Evolutionary conservation across 2,113 vertebrate species (phyloP).

Genomic region (Manacus vitellinus): DNA sequence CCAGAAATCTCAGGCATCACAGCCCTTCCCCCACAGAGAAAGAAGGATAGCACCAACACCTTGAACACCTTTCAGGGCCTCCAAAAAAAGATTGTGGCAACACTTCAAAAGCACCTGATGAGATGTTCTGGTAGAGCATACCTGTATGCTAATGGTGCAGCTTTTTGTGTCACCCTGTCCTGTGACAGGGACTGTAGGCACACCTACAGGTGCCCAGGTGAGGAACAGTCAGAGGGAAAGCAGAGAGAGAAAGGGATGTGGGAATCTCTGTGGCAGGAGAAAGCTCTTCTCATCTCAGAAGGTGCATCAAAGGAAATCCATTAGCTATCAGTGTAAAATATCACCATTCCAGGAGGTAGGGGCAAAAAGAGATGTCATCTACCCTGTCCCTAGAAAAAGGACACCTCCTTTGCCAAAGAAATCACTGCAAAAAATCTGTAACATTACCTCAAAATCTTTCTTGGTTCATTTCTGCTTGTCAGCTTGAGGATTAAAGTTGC

Average conservation of each 20-base stretch:
- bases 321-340: not conserved
- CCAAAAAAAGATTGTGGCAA: not conserved
- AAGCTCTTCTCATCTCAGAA: not conserved
- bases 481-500: constrained; percentile 76
- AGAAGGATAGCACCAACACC: not conserved
- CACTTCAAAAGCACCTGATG: not conserved
- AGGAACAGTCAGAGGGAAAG: not conserved
- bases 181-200: not conserved
- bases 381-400: not conserved
- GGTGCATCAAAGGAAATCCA: not conserved
- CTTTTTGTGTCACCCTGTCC: not conserved
- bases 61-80: not conserved
- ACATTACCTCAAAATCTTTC: constrained; percentile 79
- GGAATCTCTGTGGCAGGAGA: not conserved
- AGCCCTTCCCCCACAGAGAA: not conserved
- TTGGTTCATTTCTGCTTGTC: not conserved
- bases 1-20: not conserved
- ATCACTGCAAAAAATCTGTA: not conserved
- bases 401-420: not conserved
- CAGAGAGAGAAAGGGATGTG: not conserved
- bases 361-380: not conserved
- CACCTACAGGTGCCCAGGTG: not conserved
- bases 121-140: not conserved
- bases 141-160: not conserved
- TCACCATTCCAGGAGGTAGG: not conserved